Evolutionary conservation across 2,113 vertebrate genomes (phyloP), one percentile per base, ranked within the genome.

Genomic region (Regulus satrapa): DNA sequence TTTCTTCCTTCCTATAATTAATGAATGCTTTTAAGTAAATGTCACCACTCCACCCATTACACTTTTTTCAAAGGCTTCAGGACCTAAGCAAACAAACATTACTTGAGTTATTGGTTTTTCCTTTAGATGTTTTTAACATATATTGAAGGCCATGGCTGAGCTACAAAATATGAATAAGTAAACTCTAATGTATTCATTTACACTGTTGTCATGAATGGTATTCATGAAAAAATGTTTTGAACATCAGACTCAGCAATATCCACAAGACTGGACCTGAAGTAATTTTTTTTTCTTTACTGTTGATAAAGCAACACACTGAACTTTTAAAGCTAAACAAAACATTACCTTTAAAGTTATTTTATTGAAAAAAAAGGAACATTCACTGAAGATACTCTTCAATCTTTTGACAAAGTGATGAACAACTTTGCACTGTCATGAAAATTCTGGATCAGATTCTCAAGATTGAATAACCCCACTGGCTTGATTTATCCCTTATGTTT

Each of bases 1-100:
- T 82, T 89, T 92, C 63, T 87, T 69, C 56, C 40, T 89, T 96
- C 61, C 68, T 81, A 81, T 59, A 81, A 87, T 78, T 91, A 91
- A 85, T 67, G 36, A 31, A 63, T 12, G 45, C 77, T 85, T 92
- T 94, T 40, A 95, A 78, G 48, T 75, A 74, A 81, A 87, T 40
- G 55, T 75, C 38, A 49, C 32, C 32, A 66, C 26, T 62, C 88
- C 61, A 85, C 55, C 48, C 54, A n/a, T 62, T 56, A 31, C 16
- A 14, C 12, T 73, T 78, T 73, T 63, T 94, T 63, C 34, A 82
- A 85, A 76, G 29, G 12, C 43, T 86, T 89, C 51, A 43, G 69
- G 36, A 84, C 31, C 43, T 67, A 77, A 89, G 43, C 29, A 73
- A 91, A 85, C 14, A 84, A 85, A n/a, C 26, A 40, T 13, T 46